Base-by-base conservation (phyloP, 2,113 vertebrate genomes). In the Oryzias celebensis region DNA sequence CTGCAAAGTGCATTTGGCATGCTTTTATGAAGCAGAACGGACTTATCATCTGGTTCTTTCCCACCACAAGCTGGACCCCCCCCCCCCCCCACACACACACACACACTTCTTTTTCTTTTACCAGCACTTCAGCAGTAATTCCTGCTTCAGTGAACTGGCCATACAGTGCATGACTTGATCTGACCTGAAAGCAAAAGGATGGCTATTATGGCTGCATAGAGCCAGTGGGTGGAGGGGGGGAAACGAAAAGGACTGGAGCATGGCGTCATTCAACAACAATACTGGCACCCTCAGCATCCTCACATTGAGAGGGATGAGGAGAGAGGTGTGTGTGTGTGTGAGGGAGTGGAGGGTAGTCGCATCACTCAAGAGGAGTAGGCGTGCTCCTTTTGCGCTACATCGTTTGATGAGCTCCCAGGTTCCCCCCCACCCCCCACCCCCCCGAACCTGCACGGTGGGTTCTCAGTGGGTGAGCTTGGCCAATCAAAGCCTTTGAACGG, bases 111-210 rank as follows among this genome's bases (percentile, higher is more conserved):
- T 17, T 13, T 15, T 77, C 65, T 85, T 83, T 80, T 58, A 55
- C 88, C 88, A 87, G 89, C 89, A 89, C 87, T 91, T 90, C 87
- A 87, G 77, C 83, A 80, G 87, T 86, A 81, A 89, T 87, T 77
- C 84, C 86, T 77, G 91, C 92, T 89, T 85, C 78, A 20, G 83
- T 72, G 86, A 86, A 80, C 85, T 88, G 60, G 3, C 62, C 0
- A 77, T 43, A 61, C 64, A 0, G 45, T 69, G 80, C 23, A 77
- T 85, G 89, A 68, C 88, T 85, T 68, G 82, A 81, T 85, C 73
- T 51, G 88, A 91, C 89, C 73, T 87, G 90, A 88, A 92, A 89
- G 90, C 91, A 88, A 78, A 80, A 84, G 81, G 77, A 12, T 13
- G 75, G 57, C 67, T 85, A 82, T 83, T 86, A 76, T 76, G 73